Percentiles rank a stretch among this genome's conserved stretches.
Conservation (phyloP, 2,888 invertebrate species). For the Aricia artaxerxes region DNA sequence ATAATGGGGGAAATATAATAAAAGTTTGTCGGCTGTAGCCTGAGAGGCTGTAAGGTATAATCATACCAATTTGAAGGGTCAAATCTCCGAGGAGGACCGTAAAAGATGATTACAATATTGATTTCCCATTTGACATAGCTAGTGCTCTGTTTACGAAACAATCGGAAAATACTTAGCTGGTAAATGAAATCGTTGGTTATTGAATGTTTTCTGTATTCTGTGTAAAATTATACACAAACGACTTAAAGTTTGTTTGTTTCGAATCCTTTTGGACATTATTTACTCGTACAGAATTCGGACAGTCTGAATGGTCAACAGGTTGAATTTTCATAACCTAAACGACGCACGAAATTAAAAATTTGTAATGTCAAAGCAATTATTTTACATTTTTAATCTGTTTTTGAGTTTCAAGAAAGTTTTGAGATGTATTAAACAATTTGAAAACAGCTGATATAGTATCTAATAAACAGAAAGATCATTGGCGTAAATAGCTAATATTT, state of each 20-base stretch:
- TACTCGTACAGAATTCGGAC: neutral
- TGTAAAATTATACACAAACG: neutral
- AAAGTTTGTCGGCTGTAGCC: neutral
- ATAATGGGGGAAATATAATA: neutral
- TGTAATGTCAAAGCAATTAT: neutral
- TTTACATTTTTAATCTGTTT: neutral
- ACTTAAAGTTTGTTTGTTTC: neutral
- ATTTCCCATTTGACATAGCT: constrained; percentile 30
- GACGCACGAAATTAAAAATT: neutral
- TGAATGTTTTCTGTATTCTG: neutral
- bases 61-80: neutral
- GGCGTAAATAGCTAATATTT: neutral
- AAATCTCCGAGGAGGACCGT: constrained; percentile 24
- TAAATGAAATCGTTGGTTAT: neutral
- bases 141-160: constrained; percentile 1
- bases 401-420: neutral
- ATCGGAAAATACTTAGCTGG: constrained; percentile 5
- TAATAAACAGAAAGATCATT: neutral
- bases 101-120: constrained; percentile 29
- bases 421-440: neutral
- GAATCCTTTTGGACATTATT: neutral
- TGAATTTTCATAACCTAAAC: neutral
- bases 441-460: neutral
- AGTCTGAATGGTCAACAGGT: neutral
- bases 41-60: neutral